A percentile compares a stretch with the other conserved stretches of the same genome.
Conservation (phyloP, 2,113 vertebrate species). For the Saccopteryx bilineata region DNA sequence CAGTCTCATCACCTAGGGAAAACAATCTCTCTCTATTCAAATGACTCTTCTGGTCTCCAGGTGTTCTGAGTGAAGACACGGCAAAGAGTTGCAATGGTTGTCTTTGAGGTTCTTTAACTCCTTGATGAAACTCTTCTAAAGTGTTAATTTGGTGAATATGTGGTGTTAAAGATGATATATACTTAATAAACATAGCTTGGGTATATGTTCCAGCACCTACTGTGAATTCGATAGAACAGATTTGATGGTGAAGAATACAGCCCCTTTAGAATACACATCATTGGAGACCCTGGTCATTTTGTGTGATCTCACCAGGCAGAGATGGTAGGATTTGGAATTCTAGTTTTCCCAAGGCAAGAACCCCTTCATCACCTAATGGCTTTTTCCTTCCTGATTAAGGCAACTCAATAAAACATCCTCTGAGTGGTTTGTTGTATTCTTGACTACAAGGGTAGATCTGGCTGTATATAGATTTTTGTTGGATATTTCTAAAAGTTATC, state of each 20-base stretch:
- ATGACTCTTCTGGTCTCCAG: conserved; percentile 18
- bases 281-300: not conserved
- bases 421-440: not conserved
- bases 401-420: not conserved
- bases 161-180: not conserved
- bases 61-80: not conserved
- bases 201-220: not conserved
- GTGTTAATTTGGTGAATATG: not conserved
- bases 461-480: not conserved
- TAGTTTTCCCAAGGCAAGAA: not conserved
- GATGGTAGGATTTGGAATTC: not conserved
- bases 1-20: conserved; percentile 46
- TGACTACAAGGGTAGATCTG: not conserved
- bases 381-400: not conserved
- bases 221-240: not conserved
- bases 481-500: conserved; percentile 3
- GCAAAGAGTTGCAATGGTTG: not conserved
- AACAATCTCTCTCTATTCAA: conserved; percentile 40
- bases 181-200: not conserved
- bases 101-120: conserved; percentile 20
- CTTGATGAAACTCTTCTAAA: not conserved
- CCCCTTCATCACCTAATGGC: not conserved
- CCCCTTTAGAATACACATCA: not conserved
- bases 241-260: not conserved
- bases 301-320: no score